Evolutionary conservation across 2,797 vertebrate species (phyloP).

Genomic region (Gymnocypris eckloni): DNA sequence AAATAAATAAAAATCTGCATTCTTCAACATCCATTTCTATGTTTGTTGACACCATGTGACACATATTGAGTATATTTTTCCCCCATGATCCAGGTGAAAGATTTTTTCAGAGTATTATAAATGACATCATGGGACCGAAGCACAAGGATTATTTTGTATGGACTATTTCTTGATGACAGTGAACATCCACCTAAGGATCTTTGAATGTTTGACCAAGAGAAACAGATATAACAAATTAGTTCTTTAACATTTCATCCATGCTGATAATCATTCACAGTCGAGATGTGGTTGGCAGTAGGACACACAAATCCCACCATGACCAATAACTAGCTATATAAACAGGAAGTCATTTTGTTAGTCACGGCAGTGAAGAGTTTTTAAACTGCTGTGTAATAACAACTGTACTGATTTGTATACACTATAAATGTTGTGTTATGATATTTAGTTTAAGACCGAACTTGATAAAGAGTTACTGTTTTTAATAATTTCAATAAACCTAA

Average conservation of each 20-base stretch:
- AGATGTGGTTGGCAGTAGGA: background rate
- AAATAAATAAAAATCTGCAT: too few species aligned
- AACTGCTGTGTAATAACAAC: background rate
- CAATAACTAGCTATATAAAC: background rate
- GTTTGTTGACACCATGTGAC: background rate
- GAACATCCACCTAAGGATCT: background rate
- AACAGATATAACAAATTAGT: too few species aligned
- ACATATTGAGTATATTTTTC: background rate
- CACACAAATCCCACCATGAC: background rate
- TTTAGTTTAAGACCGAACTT: background rate
- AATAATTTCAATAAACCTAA: background rate
- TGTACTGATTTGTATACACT: background rate
- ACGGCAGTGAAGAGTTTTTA: background rate
- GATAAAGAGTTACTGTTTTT: background rate
- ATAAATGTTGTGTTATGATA: background rate
- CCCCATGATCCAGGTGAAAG: background rate
- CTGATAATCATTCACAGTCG: background rate
- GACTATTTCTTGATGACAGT: background rate
- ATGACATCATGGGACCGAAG: background rate
- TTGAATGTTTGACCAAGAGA: background rate
- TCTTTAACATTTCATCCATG: too few species aligned
- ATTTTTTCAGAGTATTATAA: slow-evolving; percentile 26
- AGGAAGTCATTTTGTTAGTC: background rate
- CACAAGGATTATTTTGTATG: background rate
- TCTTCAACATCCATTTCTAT: background rate